Conservation (phyloP, 2,113 vertebrate genomes). For the Fregata magnificens region DNA sequence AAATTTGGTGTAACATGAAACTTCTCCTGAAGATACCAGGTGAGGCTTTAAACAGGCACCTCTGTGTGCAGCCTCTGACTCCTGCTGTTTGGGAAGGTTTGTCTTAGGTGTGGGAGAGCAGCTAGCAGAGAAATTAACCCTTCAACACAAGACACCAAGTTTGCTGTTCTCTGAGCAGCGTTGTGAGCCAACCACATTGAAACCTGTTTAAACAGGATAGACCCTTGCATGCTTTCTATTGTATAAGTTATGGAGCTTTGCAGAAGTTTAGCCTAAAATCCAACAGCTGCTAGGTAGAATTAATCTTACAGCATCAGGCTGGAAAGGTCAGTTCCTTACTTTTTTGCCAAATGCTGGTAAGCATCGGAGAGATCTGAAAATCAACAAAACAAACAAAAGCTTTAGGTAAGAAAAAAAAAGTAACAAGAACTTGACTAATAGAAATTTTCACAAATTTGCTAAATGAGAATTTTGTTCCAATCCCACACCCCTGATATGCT, state of each 20-base stretch:
- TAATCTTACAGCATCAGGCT: background rate
- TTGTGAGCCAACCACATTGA: background rate
- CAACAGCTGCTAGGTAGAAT: background rate
- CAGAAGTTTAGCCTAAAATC: constrained; percentile 34
- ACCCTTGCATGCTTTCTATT: background rate
- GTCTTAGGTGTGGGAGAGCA: background rate
- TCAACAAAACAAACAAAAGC: background rate
- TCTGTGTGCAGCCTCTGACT: background rate
- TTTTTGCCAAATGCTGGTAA: background rate
- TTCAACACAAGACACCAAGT: background rate
- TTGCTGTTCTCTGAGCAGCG: background rate
- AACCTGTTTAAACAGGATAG: constrained; percentile 6
- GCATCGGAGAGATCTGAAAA: background rate
- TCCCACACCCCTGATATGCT: background rate
- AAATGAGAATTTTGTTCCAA: background rate
- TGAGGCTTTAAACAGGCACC: background rate
- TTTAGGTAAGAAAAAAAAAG: background rate
- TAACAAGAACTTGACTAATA: background rate
- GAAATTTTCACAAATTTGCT: background rate
- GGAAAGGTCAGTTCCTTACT: background rate
- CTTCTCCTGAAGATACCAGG: background rate
- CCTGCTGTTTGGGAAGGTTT: background rate
- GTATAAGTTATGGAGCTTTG: background rate
- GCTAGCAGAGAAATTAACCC: constrained; percentile 3
- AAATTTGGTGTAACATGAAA: background rate